These are phyloP conservation scores for Zaprionus nigranus DNA, from an alignment of 1,140 invertebrate genomes.

Conservation along the genomic window DNA sequence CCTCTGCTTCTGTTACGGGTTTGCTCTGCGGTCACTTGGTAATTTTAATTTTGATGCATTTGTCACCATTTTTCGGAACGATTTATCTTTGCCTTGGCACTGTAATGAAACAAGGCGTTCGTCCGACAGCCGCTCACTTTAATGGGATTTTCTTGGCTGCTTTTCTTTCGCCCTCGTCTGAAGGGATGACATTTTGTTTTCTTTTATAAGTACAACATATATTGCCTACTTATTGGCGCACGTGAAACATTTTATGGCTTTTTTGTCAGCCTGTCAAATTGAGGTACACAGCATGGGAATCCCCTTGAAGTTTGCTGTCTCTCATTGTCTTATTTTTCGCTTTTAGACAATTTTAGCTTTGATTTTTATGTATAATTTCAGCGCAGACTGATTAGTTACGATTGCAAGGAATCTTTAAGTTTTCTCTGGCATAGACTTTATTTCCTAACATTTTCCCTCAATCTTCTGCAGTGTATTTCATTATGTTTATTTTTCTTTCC, in stretches of 20 bases:
- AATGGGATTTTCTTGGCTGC: slow-evolving; percentile 59
- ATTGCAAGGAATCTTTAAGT: neutral
- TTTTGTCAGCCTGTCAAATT: neutral
- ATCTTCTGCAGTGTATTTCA: neutral
- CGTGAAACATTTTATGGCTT: slow-evolving; percentile 39
- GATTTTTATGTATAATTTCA: neutral
- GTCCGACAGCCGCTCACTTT: slow-evolving; percentile 58
- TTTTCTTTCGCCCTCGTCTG: neutral
- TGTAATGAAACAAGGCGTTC: slow-evolving; percentile 68
- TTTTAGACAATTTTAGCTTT: neutral
- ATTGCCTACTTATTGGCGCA: slow-evolving; percentile 51
- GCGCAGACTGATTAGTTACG: too few relatives aligned
- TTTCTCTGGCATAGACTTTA: neutral
- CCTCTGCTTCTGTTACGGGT: neutral
- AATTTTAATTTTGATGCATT: slow-evolving; percentile 82
- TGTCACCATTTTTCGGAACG: slow-evolving; percentile 70
- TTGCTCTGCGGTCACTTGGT: slow-evolving; percentile 61
- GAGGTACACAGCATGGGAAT: neutral
- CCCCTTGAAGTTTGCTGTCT: neutral
- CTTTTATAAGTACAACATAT: slow-evolving; percentile 39
- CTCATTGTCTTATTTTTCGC: neutral
- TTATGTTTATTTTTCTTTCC: neutral
- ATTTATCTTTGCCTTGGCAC: slow-evolving; percentile 68
- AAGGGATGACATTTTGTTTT: slow-evolving; percentile 5
- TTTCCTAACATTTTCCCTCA: neutral